These are phyloP conservation scores for Dolomedes plantarius DNA, from an alignment of 2,888 invertebrate genomes.

Conservation along the genomic window DNA sequence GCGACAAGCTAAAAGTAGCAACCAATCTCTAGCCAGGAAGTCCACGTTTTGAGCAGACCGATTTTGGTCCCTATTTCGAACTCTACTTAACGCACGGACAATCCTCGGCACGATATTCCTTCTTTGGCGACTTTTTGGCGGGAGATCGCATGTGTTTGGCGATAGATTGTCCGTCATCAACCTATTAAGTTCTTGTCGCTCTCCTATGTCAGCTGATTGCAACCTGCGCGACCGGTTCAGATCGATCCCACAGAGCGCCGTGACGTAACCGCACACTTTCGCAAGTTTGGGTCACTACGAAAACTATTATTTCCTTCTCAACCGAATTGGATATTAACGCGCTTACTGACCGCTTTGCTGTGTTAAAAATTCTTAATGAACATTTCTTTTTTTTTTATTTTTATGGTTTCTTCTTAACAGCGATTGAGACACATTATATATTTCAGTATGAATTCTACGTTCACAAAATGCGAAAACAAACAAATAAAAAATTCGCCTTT, in stretches of 20 bases:
- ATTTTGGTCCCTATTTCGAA: slow-evolving; percentile 2
- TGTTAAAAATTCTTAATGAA: too few species aligned
- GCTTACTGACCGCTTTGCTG: not conserved
- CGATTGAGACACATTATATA: too few species aligned
- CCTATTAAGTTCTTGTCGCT: slow-evolving; percentile 10
- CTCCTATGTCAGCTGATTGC: slow-evolving; percentile 36
- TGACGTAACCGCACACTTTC: slow-evolving; percentile 46
- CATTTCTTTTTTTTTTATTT: too few species aligned
- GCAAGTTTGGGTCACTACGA: slow-evolving; percentile 46
- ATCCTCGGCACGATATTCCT: slow-evolving; percentile 8
- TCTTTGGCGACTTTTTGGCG: slow-evolving; percentile 11
- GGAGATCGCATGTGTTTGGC: slow-evolving; percentile 1
- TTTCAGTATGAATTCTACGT: too few species aligned
- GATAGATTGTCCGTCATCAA: slow-evolving; percentile 16
- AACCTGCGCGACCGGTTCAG: slow-evolving; percentile 62
- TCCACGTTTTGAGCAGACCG: slow-evolving; percentile 5
- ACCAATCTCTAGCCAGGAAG: slow-evolving; percentile 10
- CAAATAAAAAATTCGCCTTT: too few species aligned
- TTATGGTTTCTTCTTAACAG: too few species aligned
- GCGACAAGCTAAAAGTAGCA: slow-evolving; percentile 6
- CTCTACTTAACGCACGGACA: not conserved
- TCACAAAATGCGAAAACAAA: too few species aligned
- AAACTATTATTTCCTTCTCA: slow-evolving; percentile 35
- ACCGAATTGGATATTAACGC: not conserved
- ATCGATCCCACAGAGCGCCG: not conserved